Conservation (phyloP, 2,797 vertebrate genomes). For the Poeciliopsis paucimaculata region DNA sequence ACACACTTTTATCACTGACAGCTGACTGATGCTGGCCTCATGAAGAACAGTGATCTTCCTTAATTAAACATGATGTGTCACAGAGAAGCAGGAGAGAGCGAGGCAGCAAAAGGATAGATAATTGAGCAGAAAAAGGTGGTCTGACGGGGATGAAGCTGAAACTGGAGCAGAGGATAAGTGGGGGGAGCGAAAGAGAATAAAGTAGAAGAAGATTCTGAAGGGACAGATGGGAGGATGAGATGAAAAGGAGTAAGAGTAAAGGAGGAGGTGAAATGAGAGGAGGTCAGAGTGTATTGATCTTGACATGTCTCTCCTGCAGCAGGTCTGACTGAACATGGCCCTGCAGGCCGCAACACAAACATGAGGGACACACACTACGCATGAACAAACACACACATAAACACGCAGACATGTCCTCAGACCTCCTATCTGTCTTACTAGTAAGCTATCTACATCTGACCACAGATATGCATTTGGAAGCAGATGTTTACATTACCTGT, state of each 20-base stretch:
- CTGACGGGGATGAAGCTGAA: conserved; percentile 27
- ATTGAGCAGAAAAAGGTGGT: conserved; percentile 36
- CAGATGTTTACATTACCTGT: neutral
- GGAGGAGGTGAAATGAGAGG: conserved; percentile 38
- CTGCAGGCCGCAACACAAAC: conserved; percentile 31
- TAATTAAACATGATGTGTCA: conserved; percentile 81
- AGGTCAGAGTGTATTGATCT: conserved; percentile 64
- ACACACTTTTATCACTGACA: conserved; percentile 59
- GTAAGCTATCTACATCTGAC: neutral
- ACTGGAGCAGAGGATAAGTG: conserved; percentile 34
- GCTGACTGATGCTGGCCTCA: conserved; percentile 71
- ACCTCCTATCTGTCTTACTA: neutral
- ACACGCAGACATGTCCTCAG: conserved; percentile 4
- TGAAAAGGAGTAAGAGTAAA: conserved; percentile 17
- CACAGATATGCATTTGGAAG: neutral
- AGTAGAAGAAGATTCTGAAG: conserved; percentile 9
- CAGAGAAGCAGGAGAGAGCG: conserved; percentile 50
- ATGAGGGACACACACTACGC: conserved; percentile 1
- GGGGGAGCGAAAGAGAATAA: conserved; percentile 5
- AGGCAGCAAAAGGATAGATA: conserved; percentile 21
- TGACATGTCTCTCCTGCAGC: conserved; percentile 47
- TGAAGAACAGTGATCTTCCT: conserved; percentile 76
- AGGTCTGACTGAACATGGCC: conserved; percentile 55
- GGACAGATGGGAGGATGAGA: conserved; percentile 14
- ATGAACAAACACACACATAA: neutral